Evolutionary conservation across 2,113 vertebrate species (phyloP).

Genomic region (Heliornis fulica): DNA sequence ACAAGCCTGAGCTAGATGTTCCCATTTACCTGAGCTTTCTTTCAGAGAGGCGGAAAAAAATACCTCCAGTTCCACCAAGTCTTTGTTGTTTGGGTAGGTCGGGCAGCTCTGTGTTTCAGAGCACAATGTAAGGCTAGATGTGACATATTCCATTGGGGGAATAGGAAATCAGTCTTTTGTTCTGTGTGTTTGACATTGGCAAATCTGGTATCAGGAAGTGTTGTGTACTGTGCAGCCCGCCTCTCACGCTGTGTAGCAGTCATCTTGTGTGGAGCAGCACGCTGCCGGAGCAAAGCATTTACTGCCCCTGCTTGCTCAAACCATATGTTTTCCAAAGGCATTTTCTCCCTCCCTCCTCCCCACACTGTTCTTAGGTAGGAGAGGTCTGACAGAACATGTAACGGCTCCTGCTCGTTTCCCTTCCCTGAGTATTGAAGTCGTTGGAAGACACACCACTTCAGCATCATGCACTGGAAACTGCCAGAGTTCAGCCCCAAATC

Average conservation of each 20-base stretch:
- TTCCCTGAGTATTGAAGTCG: background rate
- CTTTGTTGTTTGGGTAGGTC: background rate
- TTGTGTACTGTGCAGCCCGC: background rate
- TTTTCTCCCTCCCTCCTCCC: background rate
- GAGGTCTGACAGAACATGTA: background rate
- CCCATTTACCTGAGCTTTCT: background rate
- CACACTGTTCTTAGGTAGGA: background rate
- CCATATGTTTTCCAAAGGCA: conserved; percentile 25
- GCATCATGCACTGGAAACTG: background rate
- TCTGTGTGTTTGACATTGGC: background rate
- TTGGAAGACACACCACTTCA: background rate
- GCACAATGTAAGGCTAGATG: background rate
- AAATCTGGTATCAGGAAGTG: background rate
- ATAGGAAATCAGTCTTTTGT: conserved; percentile 37
- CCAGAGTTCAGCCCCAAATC: background rate
- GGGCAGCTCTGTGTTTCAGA: background rate
- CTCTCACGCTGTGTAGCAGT: conserved; percentile 4
- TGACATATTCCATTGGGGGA: background rate
- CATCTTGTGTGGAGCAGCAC: background rate
- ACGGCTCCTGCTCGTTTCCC: background rate
- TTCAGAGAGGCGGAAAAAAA: background rate
- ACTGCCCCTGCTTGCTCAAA: background rate
- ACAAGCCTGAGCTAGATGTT: background rate
- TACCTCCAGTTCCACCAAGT: background rate
- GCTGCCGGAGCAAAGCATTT: background rate